These are phyloP conservation scores for Cylloceria caligata DNA, from an alignment of 2,888 invertebrate genomes.

Conservation along the genomic window DNA sequence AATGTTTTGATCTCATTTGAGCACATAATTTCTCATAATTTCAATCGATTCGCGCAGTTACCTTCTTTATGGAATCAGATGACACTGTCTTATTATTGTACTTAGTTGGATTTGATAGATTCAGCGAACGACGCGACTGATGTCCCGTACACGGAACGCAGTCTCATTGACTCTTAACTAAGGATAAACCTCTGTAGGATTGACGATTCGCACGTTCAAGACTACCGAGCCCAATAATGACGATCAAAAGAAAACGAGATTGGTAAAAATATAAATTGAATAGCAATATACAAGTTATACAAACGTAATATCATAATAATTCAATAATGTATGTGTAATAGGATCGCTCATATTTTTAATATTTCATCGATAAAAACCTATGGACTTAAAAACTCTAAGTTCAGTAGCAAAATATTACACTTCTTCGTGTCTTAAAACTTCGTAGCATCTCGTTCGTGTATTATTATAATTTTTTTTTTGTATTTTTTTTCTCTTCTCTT, in stretches of 20 bases:
- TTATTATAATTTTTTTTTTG: constrained; percentile 31
- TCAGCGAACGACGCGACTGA: constrained; percentile 20
- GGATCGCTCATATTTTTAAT: constrained; percentile 59
- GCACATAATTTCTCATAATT: constrained; percentile 47
- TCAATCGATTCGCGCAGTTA: constrained; percentile 54
- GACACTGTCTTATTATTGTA: constrained; percentile 26
- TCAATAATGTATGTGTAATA: constrained; percentile 60
- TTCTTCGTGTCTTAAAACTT: constrained; percentile 66
- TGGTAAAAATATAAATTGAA: constrained; percentile 58
- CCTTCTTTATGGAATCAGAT: constrained; percentile 26
- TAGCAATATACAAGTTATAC: constrained; percentile 64
- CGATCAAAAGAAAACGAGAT: constrained; percentile 50
- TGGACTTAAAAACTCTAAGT: constrained; percentile 75
- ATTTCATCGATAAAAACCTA: constrained; percentile 74
- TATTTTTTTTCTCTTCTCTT: constrained; percentile 53
- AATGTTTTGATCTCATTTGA: constrained; percentile 60
- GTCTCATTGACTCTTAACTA: constrained; percentile 12
- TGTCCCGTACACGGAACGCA: constrained; percentile 18
- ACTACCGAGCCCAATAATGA: constrained; percentile 47
- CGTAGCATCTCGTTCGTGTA: constrained; percentile 67
- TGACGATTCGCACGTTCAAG: constrained; percentile 28
- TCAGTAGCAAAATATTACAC: constrained; percentile 76
- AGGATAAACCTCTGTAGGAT: constrained; percentile 42
- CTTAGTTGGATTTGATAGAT: constrained; percentile 9
- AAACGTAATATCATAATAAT: constrained; percentile 65